Base-by-base conservation (phyloP, 2,888 invertebrate species). In the Nesidiocoris tenuis region DNA sequence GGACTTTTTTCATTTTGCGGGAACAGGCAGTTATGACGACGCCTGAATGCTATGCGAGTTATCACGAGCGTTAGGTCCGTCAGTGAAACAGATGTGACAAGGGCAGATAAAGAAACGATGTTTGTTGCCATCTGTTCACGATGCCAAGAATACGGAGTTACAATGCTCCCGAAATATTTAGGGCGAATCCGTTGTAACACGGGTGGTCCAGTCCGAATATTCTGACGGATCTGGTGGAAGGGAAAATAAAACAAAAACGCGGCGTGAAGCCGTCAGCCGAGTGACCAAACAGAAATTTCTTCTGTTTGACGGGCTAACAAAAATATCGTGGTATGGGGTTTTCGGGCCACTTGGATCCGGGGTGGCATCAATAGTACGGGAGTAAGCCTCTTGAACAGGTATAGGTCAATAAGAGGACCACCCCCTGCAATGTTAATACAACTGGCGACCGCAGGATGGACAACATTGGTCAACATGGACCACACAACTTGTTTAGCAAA, bases 391-490 rank as follows among this genome's bases (percentile, higher is more conserved):
- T 1, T 18, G 56, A 17, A n/a, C 70, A 72, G 72, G 72, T 72
- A 72, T 39, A 39, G 63, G 19, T 3, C 18, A 25, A 23, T 25
- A 63, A 72, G 54, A 61, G 61, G 56, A 39, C 39, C 1, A 17
- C 23, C 25, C 2, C 54, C 72, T 61, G 72, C 72, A 72, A 72
- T 72, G 72, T 72, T 72, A 61, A 61, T 72, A 54, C 72, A 72
- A 72, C 72, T 72, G 72, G 61, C 59, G 24, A 12, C 19, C 17
- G 39, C 25, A 23, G 59, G 67, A 21, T 23, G 57, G n/a, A 59
- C 70, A 70, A 70, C 70, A 70, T 56, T 70, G 70, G 70, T 72
- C 72, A 72, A 72, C 61, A 61, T 1, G 59, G 70, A 72, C 72
- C 72, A 72, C 72, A 72, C 72, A 72, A 63, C 61, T 72, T 54